Evolutionary conservation across 1,140 invertebrate species (phyloP).

Genomic region (Mesaphorura yosii): DNA sequence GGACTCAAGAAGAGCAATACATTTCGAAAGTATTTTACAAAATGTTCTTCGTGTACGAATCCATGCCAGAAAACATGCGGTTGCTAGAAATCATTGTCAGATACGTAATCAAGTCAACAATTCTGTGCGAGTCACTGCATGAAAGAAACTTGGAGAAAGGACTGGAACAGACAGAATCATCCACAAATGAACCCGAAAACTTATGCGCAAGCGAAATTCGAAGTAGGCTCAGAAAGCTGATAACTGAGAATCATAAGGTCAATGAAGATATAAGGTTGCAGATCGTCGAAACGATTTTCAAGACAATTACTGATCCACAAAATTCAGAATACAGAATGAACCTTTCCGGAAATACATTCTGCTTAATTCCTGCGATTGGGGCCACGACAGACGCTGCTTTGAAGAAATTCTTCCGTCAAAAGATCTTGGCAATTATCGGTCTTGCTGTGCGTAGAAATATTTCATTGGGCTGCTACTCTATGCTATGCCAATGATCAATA

Average conservation of each 20-base stretch:
- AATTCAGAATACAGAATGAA: background rate
- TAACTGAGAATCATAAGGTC: background rate
- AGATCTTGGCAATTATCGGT: no score
- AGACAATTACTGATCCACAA: background rate
- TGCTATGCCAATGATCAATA: no score
- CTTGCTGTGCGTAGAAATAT: conserved; percentile 11
- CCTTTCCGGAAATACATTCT: no score
- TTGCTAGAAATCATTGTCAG: background rate
- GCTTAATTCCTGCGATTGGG: no score
- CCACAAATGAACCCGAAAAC: background rate
- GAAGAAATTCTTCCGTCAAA: no score
- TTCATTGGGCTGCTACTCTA: conserved; percentile 4
- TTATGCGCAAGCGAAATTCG: background rate
- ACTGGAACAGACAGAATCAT: background rate
- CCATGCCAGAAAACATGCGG: background rate
- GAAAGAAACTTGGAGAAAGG: background rate
- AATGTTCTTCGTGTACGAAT: conserved; percentile 12
- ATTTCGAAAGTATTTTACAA: conserved; percentile 5
- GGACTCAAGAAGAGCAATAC: conserved; percentile 19
- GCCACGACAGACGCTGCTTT: no score
- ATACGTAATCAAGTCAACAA: background rate
- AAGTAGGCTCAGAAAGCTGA: conserved; percentile 6
- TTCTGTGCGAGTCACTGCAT: background rate
- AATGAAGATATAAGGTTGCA: background rate
- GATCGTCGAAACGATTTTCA: background rate